These are phyloP conservation scores for Epinephelus lanceolatus DNA, from an alignment of 2,113 vertebrate species.

Conservation along the genomic window DNA sequence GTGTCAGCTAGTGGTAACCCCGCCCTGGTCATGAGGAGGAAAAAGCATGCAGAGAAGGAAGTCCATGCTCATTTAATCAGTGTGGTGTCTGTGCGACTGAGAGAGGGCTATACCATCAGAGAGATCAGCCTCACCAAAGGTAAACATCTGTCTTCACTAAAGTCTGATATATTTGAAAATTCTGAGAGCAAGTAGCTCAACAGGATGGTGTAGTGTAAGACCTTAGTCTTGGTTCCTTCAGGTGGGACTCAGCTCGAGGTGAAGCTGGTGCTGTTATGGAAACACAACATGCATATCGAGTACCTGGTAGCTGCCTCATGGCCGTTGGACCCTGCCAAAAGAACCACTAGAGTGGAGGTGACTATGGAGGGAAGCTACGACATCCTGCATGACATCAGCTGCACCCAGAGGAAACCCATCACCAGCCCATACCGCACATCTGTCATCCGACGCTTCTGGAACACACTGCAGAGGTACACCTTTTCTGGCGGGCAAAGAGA, in stretches of 20 bases:
- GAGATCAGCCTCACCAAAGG: constrained; percentile 96
- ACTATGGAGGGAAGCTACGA: constrained; percentile 99
- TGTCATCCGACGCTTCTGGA: constrained; percentile 98
- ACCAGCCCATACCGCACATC: constrained; percentile 96
- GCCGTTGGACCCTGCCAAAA: constrained; percentile 90
- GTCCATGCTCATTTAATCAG: constrained; percentile 94
- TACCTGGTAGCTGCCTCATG: constrained; percentile 93
- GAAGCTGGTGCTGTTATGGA: constrained; percentile 96
- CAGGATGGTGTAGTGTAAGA: neutral
- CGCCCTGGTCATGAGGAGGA: constrained; percentile 92
- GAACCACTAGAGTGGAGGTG: constrained; percentile 94
- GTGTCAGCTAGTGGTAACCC: constrained; percentile 97
- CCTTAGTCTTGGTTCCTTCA: constrained; percentile 48
- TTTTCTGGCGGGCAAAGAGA: no score
- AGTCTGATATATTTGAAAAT: neutral
- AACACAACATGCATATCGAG: constrained; percentile 99
- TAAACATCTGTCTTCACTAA: constrained; percentile 53
- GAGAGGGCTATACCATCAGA: constrained; percentile 96
- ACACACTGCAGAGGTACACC: constrained; percentile 94
- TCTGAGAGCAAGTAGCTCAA: neutral
- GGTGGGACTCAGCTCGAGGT: constrained; percentile 95
- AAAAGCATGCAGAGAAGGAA: constrained; percentile 98
- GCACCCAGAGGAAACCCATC: constrained; percentile 96
- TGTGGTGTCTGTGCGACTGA: constrained; percentile 93
- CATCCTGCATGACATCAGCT: constrained; percentile 98